Evolutionary conservation across 2,797 vertebrate species (phyloP), one percentile per base, ranked within the genome.

Genomic region (Cottoperca gobio): DNA sequence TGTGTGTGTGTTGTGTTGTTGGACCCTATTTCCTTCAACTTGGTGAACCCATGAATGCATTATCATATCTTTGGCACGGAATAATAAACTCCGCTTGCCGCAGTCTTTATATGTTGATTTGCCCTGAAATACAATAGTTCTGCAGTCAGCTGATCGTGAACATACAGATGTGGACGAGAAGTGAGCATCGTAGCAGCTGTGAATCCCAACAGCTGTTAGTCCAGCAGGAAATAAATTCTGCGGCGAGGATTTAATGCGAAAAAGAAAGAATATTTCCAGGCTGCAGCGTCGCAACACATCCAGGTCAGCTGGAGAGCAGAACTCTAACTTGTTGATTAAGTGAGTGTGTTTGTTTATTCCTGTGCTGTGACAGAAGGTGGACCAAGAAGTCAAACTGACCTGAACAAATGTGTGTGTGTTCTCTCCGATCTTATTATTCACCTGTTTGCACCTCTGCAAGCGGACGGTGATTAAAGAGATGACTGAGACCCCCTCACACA

Each of bases 301-400:
- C 52, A 50, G 49, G 66, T 78, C 12, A 49, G 48, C 31, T 0
- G 69, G 48, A 53, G 50, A 46, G 21, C 42, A 46, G 70, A 59
- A 24, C 55, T 68, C 33, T 31, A 28, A 42, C 55, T 57, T 61
- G 68, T 60, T 81, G 75, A 42, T 73, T 57, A 70, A 64, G 37
- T 39, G 40, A 28, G 53, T n/a, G 31, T 65, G 65, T 70, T 72
- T 75, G 72, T 48, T 65, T 78, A 76, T 72, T 62, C 31, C 49
- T 31, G 50, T 17, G 11, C 60, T 40, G 49, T 63, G 63, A 69
- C 57, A 45, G 50, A 66, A 24, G 37, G 53, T 50, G 48, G 73
- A 62, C 45, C 50, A 17, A 46, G 57, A 64, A 69, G 74, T 73
- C 70, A 46, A 45, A 74, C 33, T 67, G 67, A 71, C 69, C 52